Conservation (phyloP, 1,140 invertebrate genomes). For the Zaprionus davidi region DNA sequence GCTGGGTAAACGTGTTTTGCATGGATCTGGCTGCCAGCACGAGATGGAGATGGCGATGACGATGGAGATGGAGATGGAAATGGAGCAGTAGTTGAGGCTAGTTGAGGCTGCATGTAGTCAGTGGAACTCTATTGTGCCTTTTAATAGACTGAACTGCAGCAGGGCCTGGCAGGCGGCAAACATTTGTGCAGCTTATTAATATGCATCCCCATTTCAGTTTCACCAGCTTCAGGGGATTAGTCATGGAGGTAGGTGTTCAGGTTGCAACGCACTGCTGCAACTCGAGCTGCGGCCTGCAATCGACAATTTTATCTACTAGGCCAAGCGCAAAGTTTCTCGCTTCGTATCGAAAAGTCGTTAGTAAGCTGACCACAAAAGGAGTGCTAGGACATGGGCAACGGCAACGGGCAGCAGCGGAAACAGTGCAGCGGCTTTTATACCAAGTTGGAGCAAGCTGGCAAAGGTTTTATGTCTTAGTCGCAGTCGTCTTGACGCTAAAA, state of each 20-base stretch:
- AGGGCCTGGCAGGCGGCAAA: slow-evolving; percentile 60
- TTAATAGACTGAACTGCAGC: slow-evolving; percentile 71
- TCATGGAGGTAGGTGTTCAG: slow-evolving; percentile 44
- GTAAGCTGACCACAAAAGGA: slow-evolving; percentile 75
- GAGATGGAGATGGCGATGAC: slow-evolving; percentile 6
- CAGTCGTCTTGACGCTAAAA: slow-evolving; percentile 57
- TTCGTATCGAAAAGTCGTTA: slow-evolving; percentile 77
- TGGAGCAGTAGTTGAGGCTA: background rate
- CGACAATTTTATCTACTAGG: slow-evolving; percentile 71
- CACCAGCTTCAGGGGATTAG: slow-evolving; percentile 42
- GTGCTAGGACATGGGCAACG: slow-evolving; percentile 38
- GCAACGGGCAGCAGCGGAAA: slow-evolving; percentile 31
- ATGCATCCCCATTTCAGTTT: slow-evolving; percentile 53
- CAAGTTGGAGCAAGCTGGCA: slow-evolving; percentile 25
- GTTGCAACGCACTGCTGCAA: background rate
- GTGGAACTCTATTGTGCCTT: slow-evolving; percentile 61
- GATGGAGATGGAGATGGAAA: background rate
- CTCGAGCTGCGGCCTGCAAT: slow-evolving; percentile 38
- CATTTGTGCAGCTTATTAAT: slow-evolving; percentile 79
- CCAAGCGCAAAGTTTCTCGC: slow-evolving; percentile 64
- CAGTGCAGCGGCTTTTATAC: slow-evolving; percentile 16
- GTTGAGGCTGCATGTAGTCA: background rate
- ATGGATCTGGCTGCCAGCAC: slow-evolving; percentile 19
- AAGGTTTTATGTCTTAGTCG: slow-evolving; percentile 51
- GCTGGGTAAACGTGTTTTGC: slow-evolving; percentile 43